A percentile compares a stretch with the other conserved stretches of the same genome.
Conservation (phyloP, 2,888 invertebrate species). For the Troides oblongomaculatus region DNA sequence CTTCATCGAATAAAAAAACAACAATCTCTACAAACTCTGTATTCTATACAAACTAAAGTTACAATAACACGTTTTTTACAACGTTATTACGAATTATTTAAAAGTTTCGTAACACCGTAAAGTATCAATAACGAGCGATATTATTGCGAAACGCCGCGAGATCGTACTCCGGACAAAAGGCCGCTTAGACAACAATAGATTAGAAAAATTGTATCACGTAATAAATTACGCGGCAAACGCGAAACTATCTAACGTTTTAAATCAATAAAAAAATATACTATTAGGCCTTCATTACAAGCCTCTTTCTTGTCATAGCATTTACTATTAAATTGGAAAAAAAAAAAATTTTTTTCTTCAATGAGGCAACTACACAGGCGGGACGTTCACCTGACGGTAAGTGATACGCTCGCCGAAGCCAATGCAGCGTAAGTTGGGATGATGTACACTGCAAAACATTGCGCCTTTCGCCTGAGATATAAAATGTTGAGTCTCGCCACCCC, state of each 20-base stretch:
- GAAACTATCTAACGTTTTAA: constrained; percentile 18
- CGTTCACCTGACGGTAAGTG: no score
- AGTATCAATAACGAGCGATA: constrained; percentile 16
- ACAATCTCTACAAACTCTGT: neutral
- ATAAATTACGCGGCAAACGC: constrained; percentile 48
- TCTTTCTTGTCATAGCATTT: neutral
- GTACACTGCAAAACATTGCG: no score
- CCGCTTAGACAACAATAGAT: constrained; percentile 36
- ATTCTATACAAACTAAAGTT: neutral
- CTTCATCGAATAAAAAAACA: no score
- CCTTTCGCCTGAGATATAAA: no score
- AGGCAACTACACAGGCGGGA: no score
- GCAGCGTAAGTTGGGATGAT: no score
- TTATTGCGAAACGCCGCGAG: constrained; percentile 26
- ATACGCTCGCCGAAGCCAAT: no score
- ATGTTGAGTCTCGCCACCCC: no score
- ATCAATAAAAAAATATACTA: constrained; percentile 31
- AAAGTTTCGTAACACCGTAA: neutral
- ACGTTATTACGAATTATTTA: neutral
- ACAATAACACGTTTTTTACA: neutral
- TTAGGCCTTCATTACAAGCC: constrained; percentile 18
- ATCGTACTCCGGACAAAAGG: constrained; percentile 47
- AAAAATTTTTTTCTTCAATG: neutral
- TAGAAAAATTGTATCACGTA: constrained; percentile 60
- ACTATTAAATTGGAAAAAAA: neutral